Percentiles rank a stretch among this genome's conserved stretches.
These are phyloP conservation scores for Centroberyx gerrardi DNA, from an alignment of 2,797 vertebrate genomes.

Conservation along the genomic window DNA sequence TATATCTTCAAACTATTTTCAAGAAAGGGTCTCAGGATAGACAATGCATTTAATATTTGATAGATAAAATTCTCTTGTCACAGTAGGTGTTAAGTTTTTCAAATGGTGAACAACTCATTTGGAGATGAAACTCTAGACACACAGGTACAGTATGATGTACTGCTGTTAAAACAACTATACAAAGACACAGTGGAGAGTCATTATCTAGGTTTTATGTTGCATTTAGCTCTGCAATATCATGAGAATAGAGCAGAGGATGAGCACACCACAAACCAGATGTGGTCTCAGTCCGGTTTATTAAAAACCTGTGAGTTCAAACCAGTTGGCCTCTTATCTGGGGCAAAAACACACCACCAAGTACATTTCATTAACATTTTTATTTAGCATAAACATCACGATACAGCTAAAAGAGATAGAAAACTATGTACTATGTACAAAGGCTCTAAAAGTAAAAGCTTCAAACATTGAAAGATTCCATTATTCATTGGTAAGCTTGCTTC, in stretches of 20 bases:
- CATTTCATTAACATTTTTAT: conserved; percentile 61
- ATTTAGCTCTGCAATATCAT: too few species aligned
- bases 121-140: background rate
- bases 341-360: background rate
- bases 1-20: background rate
- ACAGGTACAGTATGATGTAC: too few species aligned
- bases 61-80: background rate
- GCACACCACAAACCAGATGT: too few species aligned
- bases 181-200: too few species aligned
- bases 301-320: background rate
- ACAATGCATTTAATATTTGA: background rate
- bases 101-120: background rate
- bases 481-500: conserved; percentile 40
- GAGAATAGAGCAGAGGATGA: too few species aligned
- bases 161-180: too few species aligned
- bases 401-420: conserved; percentile 39
- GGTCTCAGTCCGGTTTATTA: background rate
- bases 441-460: conserved; percentile 16
- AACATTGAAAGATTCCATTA: conserved; percentile 25
- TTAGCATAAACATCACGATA: conserved; percentile 47
- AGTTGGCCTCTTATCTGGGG: background rate
- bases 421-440: conserved; percentile 66
- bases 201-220: too few species aligned
- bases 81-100: background rate
- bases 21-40: too few species aligned